A percentile compares a stretch with the other conserved stretches of the same genome.
These are phyloP conservation scores for Bimastos eiseni DNA, from an alignment of 2,888 invertebrate species.

Conservation along the genomic window DNA sequence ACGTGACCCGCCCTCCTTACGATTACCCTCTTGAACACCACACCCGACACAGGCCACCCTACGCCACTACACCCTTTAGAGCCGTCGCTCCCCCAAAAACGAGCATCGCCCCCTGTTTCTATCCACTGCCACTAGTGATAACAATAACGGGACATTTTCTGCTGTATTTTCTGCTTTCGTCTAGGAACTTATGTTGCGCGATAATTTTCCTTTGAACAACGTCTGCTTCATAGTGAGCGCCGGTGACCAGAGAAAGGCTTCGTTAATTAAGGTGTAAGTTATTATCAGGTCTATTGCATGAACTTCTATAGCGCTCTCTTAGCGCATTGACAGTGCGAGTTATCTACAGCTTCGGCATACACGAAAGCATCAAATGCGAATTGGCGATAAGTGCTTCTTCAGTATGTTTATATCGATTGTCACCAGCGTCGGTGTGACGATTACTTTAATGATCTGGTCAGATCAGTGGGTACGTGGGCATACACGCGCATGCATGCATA, in stretches of 20 bases:
- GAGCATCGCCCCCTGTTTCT: neutral
- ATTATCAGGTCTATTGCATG: neutral
- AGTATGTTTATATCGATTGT: neutral
- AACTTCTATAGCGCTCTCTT: neutral
- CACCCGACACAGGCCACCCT: neutral
- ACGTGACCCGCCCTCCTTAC: neutral
- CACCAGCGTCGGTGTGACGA: neutral
- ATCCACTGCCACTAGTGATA: neutral
- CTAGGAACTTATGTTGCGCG: neutral
- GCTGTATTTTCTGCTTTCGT: neutral
- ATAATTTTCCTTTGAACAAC: neutral
- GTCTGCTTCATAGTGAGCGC: neutral
- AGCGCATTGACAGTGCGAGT: neutral
- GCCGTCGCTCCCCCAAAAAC: neutral
- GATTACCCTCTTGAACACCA: neutral
- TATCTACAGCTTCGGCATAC: neutral
- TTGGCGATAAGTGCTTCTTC: too few species aligned
- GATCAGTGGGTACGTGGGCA: too few species aligned
- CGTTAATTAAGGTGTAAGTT: neutral
- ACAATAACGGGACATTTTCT: neutral
- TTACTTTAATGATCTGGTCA: neutral
- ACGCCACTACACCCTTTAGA: constrained; percentile 2
- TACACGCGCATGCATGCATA: neutral
- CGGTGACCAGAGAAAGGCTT: neutral
- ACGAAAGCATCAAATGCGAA: neutral